phyloP scores from a whole-genome alignment of 2,888 invertebrate genomes.

The Limulus polyphemus region DNA sequence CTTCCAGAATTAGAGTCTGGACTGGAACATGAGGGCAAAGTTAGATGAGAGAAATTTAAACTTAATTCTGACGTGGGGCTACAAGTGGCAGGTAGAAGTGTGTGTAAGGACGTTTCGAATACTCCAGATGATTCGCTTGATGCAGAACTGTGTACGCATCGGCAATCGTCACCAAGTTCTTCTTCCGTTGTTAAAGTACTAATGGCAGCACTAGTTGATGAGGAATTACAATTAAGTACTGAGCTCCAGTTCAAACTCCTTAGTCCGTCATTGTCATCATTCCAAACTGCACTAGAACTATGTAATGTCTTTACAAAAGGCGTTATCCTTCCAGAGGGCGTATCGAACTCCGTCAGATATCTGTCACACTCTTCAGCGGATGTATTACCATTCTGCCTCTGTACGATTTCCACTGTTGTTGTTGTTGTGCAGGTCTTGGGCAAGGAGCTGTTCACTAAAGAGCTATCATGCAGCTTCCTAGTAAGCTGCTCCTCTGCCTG shows the following conservation, averaged over 20 bases:
- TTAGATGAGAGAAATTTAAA: constrained; percentile 5
- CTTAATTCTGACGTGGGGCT: constrained; percentile 8
- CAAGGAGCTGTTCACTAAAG: neutral
- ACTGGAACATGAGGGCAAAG: constrained; percentile 1
- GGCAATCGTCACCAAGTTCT: constrained; percentile 3
- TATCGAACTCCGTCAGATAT: constrained; percentile 9
- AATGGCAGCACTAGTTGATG: no score
- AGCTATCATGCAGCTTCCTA: neutral
- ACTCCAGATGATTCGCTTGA: neutral
- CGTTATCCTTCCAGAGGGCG: constrained; percentile 22
- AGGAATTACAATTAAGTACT: constrained; percentile 67
- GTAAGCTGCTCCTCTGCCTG: no score
- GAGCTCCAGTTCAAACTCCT: constrained; percentile 84
- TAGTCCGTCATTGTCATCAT: constrained; percentile 48
- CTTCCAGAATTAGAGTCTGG: constrained; percentile 12
- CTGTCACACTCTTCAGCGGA: constrained; percentile 21
- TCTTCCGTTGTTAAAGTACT: neutral
- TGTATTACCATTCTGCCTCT: neutral
- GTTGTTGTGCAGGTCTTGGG: neutral
- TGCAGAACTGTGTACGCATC: constrained; percentile 5
- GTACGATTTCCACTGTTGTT: no score
- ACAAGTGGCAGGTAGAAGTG: constrained; percentile 18
- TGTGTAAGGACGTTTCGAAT: constrained; percentile 16
- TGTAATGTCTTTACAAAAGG: constrained; percentile 20
- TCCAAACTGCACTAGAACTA: constrained; percentile 24